phyloP scores from a whole-genome alignment of 2,888 invertebrate species.

The Harpalus rubripes region DNA sequence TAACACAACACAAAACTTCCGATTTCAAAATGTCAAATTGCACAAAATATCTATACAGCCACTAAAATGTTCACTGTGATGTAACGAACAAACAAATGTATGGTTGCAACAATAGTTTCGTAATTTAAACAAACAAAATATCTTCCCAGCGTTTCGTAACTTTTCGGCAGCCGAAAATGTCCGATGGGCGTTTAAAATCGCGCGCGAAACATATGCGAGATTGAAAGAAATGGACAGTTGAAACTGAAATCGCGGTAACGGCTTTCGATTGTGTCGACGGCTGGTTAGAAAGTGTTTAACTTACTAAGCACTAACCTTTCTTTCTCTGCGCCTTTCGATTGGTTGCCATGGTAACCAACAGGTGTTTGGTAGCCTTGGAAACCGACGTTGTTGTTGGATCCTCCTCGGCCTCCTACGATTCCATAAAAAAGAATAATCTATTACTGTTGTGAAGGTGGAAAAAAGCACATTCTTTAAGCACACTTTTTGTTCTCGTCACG shows the following conservation, averaged over 20 bases:
- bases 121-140: constrained; percentile 12
- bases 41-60: constrained; percentile 12
- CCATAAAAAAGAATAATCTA: neutral
- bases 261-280: constrained; percentile 61
- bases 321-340: constrained; percentile 65
- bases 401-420: constrained; percentile 16
- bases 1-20: constrained; percentile 52
- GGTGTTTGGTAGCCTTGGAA: constrained; percentile 60
- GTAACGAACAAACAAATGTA: constrained; percentile 30
- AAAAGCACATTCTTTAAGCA: neutral
- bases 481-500: constrained; percentile 4
- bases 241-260: constrained; percentile 38
- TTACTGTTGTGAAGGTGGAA: neutral
- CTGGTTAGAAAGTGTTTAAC: constrained; percentile 64
- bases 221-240: constrained; percentile 28
- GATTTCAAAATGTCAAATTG: constrained; percentile 24
- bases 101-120: constrained; percentile 38
- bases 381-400: constrained; percentile 41
- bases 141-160: constrained; percentile 33
- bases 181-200: constrained; percentile 19
- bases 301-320: constrained; percentile 60
- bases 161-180: constrained; percentile 50
- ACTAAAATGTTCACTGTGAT: constrained; percentile 35
- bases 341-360: constrained; percentile 64
- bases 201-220: constrained; percentile 34